Evolutionary conservation across 2,113 vertebrate genomes (phyloP).

Genomic region (Herpailurus yagouaroundi): DNA sequence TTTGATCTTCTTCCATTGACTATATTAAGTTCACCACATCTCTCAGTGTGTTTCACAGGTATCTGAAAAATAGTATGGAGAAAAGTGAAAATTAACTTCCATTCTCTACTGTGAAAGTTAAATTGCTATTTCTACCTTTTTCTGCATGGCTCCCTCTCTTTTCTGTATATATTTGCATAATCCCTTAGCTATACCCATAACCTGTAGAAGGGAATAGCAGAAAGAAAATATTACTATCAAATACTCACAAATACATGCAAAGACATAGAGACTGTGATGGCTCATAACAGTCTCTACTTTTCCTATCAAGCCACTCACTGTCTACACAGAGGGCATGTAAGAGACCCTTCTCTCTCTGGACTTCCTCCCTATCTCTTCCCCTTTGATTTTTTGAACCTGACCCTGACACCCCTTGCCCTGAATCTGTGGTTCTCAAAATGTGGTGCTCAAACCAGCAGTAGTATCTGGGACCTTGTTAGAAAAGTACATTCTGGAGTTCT

Average conservation of each 20-base stretch:
- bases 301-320: not conserved
- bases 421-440: not conserved
- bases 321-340: not conserved
- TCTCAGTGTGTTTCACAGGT: constrained; percentile 7
- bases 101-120: not conserved
- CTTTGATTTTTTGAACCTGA: not conserved
- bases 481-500: not conserved
- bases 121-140: not conserved
- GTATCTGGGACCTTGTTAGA: not conserved
- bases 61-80: not conserved
- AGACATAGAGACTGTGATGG: not conserved
- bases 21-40: not conserved
- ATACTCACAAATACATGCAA: not conserved
- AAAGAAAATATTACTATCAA: not conserved
- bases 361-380: not conserved
- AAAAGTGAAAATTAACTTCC: not conserved
- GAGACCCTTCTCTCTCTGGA: not conserved
- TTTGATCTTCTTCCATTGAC: not conserved
- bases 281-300: not conserved
- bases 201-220: not conserved
- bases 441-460: not conserved
- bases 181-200: not conserved
- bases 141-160: not conserved
- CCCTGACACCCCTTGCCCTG: not conserved
- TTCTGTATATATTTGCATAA: not conserved